These are phyloP conservation scores for Chromobotia macracanthus DNA, from an alignment of 2,797 vertebrate genomes.

Conservation along the genomic window DNA sequence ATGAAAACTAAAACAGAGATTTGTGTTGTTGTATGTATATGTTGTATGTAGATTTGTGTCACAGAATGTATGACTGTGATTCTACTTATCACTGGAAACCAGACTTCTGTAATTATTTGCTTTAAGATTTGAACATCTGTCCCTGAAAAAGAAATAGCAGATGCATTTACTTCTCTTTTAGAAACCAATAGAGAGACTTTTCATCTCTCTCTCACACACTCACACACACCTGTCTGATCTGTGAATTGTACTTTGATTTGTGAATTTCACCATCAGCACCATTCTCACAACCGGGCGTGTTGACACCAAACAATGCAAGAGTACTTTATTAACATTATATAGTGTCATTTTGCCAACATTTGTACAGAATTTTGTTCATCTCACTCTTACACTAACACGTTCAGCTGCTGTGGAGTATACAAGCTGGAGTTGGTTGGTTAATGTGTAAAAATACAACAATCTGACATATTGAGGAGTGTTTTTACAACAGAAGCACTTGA, in stretches of 20 bases:
- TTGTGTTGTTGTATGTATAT: background rate
- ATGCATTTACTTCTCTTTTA: background rate
- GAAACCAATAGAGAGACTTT: background rate
- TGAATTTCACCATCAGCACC: background rate
- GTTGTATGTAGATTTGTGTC: no score
- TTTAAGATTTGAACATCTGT: background rate
- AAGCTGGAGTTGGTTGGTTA: conserved; percentile 18
- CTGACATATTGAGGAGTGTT: background rate
- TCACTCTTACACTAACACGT: background rate
- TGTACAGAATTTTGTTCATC: background rate
- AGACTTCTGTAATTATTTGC: background rate
- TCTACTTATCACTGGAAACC: background rate
- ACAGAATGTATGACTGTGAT: no score
- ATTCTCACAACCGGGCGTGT: background rate
- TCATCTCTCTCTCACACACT: background rate
- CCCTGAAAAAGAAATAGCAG: background rate
- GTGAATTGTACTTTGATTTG: background rate
- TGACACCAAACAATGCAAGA: background rate
- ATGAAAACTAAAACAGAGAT: background rate
- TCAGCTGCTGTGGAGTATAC: conserved; percentile 4
- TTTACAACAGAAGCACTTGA: background rate
- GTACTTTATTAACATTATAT: background rate
- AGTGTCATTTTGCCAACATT: background rate
- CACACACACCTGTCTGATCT: background rate
- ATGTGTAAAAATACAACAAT: background rate